phyloP scores from a whole-genome alignment of 2,113 vertebrate genomes.

The Balaenoptera acutorostrata region DNA sequence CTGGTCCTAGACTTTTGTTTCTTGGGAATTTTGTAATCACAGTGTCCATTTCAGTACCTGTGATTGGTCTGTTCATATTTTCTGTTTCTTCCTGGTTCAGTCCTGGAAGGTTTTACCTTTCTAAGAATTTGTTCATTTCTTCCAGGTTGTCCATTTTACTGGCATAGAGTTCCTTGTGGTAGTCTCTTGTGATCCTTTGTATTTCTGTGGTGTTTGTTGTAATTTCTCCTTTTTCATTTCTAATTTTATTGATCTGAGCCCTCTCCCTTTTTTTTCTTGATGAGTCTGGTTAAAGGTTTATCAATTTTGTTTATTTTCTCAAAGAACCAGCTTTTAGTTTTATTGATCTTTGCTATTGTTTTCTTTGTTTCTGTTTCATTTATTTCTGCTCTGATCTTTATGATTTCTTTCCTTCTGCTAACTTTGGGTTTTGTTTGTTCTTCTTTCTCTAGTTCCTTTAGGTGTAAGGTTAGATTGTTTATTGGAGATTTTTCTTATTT shows the following conservation, averaged over 20 bases:
- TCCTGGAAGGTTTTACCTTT: background rate
- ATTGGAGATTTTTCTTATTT: too few species aligned
- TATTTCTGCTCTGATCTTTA: too few species aligned
- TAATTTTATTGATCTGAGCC: background rate
- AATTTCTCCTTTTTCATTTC: background rate
- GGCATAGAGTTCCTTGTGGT: background rate
- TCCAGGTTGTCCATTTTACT: background rate
- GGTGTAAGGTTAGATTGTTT: too few species aligned
- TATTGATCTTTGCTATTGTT: too few species aligned
- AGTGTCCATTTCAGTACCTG: background rate
- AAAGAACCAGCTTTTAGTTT: too few species aligned
- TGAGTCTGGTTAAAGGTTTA: too few species aligned
- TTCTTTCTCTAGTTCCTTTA: too few species aligned
- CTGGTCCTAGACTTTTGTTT: background rate
- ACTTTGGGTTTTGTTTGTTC: too few species aligned
- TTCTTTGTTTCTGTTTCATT: too few species aligned
- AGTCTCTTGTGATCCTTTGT: background rate
- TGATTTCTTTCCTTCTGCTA: too few species aligned
- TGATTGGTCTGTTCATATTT: background rate
- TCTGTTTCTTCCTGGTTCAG: background rate
- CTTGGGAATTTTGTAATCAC: background rate
- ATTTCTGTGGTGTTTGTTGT: background rate
- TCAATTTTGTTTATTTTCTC: too few species aligned
- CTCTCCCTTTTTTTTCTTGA: background rate
- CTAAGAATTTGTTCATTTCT: background rate